Base-by-base conservation (phyloP, 2,113 vertebrate species). In the Menidia beryllina region DNA sequence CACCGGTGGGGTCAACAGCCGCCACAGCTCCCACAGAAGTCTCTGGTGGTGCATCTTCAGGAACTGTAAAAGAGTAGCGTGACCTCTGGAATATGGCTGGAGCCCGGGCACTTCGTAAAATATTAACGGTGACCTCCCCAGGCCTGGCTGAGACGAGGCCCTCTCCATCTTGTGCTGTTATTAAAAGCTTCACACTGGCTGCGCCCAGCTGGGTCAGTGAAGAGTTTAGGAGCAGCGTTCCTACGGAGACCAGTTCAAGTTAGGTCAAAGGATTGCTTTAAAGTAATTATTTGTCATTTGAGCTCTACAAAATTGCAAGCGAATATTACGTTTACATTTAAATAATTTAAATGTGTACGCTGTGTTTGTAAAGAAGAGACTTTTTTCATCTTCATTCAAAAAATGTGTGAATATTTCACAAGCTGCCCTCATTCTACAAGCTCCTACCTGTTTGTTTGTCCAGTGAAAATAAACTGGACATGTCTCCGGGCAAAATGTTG, bases 81-180 rank as follows among this genome's bases (percentile, higher is more conserved):
- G 94, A 90, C 58, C 88, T 95, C 84, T 96, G 95, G 91, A 98
- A 99, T 34, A 94, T 50, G 1, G 95, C 92, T 2, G 96, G 95
- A 7, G 91, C 91, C 15, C 82, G 87, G 9, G 82, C 21, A 0
- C 90, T 94, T 57, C 88, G 92, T 47, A 96, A 81, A 77, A 98
- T 67, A 45, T 94, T 90, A 26, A 99, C 30, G 0, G 95, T 96
- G 81, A 99, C 14, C 0, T 92, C 81, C 3, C 97, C 96, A 8
- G 94, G 94, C 30, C 43, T 50, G 62, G 66, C 51, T 4, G 96
- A 93, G 13, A 75, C 48, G 65, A 94, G 81, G 2, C 95, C 96
- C 2, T 86, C 95, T 0, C 95, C 94, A 2, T 99, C 97, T 45
- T 8, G 81, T 0, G 96, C 97, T 30, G 89, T 89, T 69, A 98